Evolutionary conservation across 2,888 invertebrate genomes (phyloP), one percentile per base, ranked within the genome.

Genomic region (Apamea epomidion): DNA sequence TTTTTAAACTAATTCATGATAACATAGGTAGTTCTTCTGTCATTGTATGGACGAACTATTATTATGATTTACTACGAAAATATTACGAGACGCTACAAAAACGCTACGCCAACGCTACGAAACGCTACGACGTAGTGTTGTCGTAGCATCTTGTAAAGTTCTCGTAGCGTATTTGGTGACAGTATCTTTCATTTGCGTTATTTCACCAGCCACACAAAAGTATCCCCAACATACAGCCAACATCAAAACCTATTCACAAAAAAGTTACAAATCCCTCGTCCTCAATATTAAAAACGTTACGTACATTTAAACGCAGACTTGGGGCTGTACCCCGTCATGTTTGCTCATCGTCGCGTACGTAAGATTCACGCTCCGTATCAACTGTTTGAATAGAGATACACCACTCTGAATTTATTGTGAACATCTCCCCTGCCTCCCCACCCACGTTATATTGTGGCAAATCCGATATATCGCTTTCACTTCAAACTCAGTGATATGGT

Each of bases 341-440:
- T 96, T 96, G 94, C 94, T 89, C 93, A 93, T 88, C 94, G 95
- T 93, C 95, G 94, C 94, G 93, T 92, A 92, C 92, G 94, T 94
- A 96, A 96, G 96, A 96, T 94, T 94, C 93, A 94, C 95, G 94
- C 94, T 94, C 85, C 94, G 93, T 92, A 95, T 96, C 96, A 96
- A 96, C 95, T 95, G 96, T 97, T 96, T 97, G 96, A 97, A 97
- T 97, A 96, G 95, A 96, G 94, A 95, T 95, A 96, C 95, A 94
- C 94, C 92, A 92, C 94, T 94, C 94, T 93, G 94, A 94, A 95
- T 96, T 96, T 96, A 96, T 96, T 96, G 96, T 96, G 94, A 93
- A 93, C 93, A 92, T 87, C 91, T 79, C 84, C 89, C 89, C 77
- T 58, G 7, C 82, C 86, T 80, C 86, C 82, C 88, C 92, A 83